Percentiles rank a stretch among this genome's conserved stretches.
These are phyloP conservation scores for Lycodopsis pacificus DNA, from an alignment of 2,797 vertebrate genomes.

Conservation along the genomic window DNA sequence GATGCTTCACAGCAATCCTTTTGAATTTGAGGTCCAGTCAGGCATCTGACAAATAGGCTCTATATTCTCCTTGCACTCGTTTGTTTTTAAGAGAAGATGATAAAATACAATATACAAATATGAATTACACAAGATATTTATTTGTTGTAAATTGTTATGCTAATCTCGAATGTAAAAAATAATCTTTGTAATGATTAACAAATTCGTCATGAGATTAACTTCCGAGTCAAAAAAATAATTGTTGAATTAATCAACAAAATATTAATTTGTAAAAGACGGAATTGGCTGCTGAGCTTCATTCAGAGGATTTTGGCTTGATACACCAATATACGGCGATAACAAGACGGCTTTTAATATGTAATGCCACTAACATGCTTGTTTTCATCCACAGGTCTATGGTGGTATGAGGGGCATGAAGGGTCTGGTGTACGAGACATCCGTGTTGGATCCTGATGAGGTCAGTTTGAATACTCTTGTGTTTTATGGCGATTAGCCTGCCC, in stretches of 20 bases:
- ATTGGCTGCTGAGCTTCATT: too few relatives aligned
- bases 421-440: slow-evolving; percentile 95
- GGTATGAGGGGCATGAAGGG: slow-evolving; percentile 99
- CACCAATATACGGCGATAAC: not conserved
- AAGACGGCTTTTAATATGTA: not conserved
- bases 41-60: too few relatives aligned
- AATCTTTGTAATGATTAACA: not conserved
- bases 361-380: not conserved
- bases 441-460: slow-evolving; percentile 97
- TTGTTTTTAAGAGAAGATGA: too few relatives aligned
- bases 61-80: too few relatives aligned
- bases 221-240: not conserved
- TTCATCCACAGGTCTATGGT: slow-evolving; percentile 88
- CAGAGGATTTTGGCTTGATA: not conserved
- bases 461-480: slow-evolving; percentile 41
- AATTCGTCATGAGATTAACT: not conserved
- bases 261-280: not conserved
- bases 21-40: not conserved
- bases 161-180: not conserved
- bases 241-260: not conserved
- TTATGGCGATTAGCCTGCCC: not conserved
- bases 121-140: too few relatives aligned
- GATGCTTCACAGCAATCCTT: not conserved
- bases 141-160: too few relatives aligned
- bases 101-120: not conserved